Conservation (phyloP, 2,797 vertebrate genomes). For the Gymnocypris eckloni region DNA sequence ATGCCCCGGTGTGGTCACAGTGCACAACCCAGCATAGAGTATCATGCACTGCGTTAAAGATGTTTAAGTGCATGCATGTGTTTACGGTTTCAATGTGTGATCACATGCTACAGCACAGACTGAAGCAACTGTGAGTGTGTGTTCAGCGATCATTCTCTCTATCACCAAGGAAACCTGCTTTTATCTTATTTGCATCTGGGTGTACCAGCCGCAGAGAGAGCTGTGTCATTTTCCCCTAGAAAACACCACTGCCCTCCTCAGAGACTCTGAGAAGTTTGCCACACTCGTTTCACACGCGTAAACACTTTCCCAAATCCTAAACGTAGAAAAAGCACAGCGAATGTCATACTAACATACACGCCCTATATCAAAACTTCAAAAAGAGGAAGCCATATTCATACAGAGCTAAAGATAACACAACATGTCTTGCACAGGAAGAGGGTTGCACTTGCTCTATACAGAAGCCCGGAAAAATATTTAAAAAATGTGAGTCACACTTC, state of each 20-base stretch:
- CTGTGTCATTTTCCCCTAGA: slow-evolving; percentile 20
- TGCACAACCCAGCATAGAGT: slow-evolving; percentile 68
- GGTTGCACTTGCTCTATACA: slow-evolving; percentile 37
- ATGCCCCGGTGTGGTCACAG: slow-evolving; percentile 70
- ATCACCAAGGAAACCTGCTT: slow-evolving; percentile 79
- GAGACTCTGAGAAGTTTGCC: slow-evolving; percentile 3
- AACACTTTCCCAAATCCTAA: not conserved
- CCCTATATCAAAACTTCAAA: slow-evolving; percentile 32
- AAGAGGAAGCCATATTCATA: slow-evolving; percentile 73
- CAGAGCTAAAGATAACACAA: slow-evolving; percentile 66
- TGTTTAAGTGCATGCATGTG: slow-evolving; percentile 15
- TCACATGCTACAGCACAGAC: slow-evolving; percentile 41
- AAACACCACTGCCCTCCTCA: slow-evolving; percentile 14
- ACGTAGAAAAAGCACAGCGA: not conserved
- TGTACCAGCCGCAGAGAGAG: slow-evolving; percentile 70
- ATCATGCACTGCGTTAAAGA: slow-evolving; percentile 41
- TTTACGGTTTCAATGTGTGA: slow-evolving; percentile 44
- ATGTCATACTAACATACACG: not conserved
- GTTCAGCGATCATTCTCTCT: slow-evolving; percentile 72
- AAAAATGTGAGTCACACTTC: not conserved
- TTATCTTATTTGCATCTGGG: slow-evolving; percentile 81
- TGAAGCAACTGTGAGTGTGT: slow-evolving; percentile 18
- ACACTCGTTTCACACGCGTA: not conserved
- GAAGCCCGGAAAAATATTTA: not conserved
- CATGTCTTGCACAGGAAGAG: slow-evolving; percentile 71